phyloP scores from a whole-genome alignment of 2,888 invertebrate species.

The Thera obeliscata region DNA sequence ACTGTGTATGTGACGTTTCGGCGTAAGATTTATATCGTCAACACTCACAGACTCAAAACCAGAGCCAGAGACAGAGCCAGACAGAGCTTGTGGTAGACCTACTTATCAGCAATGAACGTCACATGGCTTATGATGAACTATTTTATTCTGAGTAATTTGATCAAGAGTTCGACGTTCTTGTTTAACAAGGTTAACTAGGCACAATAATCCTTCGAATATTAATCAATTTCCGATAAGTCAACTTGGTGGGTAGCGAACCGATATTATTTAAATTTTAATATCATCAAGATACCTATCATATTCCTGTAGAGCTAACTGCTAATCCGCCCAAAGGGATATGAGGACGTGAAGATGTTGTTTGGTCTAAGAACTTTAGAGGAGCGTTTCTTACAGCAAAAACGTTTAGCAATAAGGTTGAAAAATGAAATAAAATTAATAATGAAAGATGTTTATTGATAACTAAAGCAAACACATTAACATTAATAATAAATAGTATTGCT shows the following conservation, averaged over 20 bases:
- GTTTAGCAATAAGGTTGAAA: too few species aligned
- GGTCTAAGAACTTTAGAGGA: slow-evolving; percentile 16
- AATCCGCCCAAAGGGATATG: slow-evolving; percentile 44
- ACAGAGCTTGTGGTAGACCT: too few species aligned
- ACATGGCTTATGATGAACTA: background rate
- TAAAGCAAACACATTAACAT: too few species aligned
- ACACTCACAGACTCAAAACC: too few species aligned
- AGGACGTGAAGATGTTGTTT: slow-evolving; percentile 24
- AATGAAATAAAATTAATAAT: too few species aligned
- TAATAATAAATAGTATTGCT: too few species aligned
- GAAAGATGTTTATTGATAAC: too few species aligned
- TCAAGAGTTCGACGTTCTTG: slow-evolving; percentile 6
- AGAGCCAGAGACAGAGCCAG: too few species aligned
- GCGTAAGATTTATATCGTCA: too few species aligned
- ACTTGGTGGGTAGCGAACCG: slow-evolving; percentile 34
- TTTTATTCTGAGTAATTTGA: background rate
- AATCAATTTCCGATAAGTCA: slow-evolving; percentile 37
- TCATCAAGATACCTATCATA: slow-evolving; percentile 40
- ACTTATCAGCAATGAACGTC: too few species aligned
- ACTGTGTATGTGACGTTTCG: too few species aligned
- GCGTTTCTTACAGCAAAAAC: slow-evolving; percentile 2
- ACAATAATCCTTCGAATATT: slow-evolving; percentile 34
- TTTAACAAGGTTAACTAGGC: slow-evolving; percentile 28
- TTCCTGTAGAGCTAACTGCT: slow-evolving; percentile 38
- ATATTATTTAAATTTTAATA: slow-evolving; percentile 45